Percentiles rank a stretch among this genome's conserved stretches.
Conservation (phyloP, 2,888 invertebrate genomes). For the Sphaerophoria rueppellii region DNA sequence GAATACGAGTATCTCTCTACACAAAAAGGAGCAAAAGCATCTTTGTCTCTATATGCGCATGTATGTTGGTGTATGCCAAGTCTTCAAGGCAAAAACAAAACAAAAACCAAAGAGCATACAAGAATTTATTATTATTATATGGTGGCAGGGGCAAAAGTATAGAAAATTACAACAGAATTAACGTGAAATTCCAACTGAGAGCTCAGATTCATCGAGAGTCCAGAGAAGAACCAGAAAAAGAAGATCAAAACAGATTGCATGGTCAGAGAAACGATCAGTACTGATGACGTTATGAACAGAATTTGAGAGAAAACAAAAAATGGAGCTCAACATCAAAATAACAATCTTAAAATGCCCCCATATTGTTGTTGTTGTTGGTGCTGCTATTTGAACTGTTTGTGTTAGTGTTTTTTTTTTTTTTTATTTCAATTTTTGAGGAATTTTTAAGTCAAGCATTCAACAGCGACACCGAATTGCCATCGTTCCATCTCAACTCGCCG, state of each 20-base stretch:
- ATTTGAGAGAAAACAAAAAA: slow-evolving; percentile 34
- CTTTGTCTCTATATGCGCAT: slow-evolving; percentile 32
- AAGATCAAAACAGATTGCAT: slow-evolving; percentile 19
- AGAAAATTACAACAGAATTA: slow-evolving; percentile 68
- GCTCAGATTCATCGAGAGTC: slow-evolving; percentile 19
- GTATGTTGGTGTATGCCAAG: background rate
- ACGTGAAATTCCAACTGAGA: slow-evolving; percentile 67
- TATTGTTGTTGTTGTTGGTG: slow-evolving; percentile 37
- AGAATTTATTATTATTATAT: slow-evolving; percentile 72
- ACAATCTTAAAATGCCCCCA: slow-evolving; percentile 65
- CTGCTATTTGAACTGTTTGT: slow-evolving; percentile 39
- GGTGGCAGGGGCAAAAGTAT: slow-evolving; percentile 62
- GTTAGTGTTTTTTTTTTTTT: slow-evolving; percentile 2
- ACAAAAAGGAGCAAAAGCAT: slow-evolving; percentile 56
- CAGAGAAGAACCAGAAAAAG: slow-evolving; percentile 22
- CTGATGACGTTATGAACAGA: background rate
- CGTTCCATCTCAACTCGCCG: too few species aligned
- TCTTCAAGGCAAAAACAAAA: slow-evolving; percentile 28
- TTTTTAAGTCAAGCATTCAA: slow-evolving; percentile 67
- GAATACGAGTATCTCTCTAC: slow-evolving; percentile 31
- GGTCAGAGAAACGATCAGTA: background rate
- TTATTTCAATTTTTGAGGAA: slow-evolving; percentile 52
- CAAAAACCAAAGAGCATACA: slow-evolving; percentile 47
- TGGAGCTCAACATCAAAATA: slow-evolving; percentile 65
- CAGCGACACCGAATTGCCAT: slow-evolving; percentile 67